A percentile compares a stretch with the other conserved stretches of the same genome.
Evolutionary conservation across 2,888 invertebrate genomes (phyloP).

Genomic region (Polyploca ridens): DNA sequence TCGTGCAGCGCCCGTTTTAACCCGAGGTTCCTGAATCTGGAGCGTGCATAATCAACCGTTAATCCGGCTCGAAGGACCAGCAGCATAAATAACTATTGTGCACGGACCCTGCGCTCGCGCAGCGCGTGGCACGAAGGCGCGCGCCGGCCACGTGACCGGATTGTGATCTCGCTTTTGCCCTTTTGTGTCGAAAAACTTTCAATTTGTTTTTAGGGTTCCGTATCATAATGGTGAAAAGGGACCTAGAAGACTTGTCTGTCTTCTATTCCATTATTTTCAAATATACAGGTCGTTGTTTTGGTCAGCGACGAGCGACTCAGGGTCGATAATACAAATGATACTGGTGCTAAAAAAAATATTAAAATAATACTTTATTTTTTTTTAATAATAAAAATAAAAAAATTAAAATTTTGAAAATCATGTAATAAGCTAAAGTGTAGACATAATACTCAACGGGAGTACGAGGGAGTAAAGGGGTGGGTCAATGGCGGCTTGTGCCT

Average conservation of each 20-base stretch:
- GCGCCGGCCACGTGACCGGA: slow-evolving; percentile 79
- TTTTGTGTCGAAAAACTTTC: slow-evolving; percentile 61
- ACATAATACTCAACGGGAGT: no score
- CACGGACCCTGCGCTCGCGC: slow-evolving; percentile 48
- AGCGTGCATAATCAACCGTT: slow-evolving; percentile 82
- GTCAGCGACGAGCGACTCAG: no score
- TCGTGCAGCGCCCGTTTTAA: slow-evolving; percentile 64
- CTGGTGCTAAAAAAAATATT: no score
- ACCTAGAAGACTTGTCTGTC: slow-evolving; percentile 27
- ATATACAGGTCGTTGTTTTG: no score
- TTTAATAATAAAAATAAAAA: no score
- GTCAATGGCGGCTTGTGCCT: no score
- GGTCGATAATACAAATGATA: no score
- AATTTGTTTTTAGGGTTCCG: slow-evolving; percentile 33
- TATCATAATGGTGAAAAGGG: not conserved
- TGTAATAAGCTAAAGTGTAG: no score
- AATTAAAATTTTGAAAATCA: no score
- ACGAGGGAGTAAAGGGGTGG: no score
- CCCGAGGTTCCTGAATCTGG: slow-evolving; percentile 76
- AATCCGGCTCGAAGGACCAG: slow-evolving; percentile 73
- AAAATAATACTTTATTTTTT: no score
- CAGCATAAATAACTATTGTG: slow-evolving; percentile 34
- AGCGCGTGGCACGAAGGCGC: slow-evolving; percentile 74
- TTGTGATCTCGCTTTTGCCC: slow-evolving; percentile 68
- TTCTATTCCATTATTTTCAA: no score